These are phyloP conservation scores for Brachyrhaphis roseni DNA, from an alignment of 2,797 vertebrate species.

Conservation along the genomic window DNA sequence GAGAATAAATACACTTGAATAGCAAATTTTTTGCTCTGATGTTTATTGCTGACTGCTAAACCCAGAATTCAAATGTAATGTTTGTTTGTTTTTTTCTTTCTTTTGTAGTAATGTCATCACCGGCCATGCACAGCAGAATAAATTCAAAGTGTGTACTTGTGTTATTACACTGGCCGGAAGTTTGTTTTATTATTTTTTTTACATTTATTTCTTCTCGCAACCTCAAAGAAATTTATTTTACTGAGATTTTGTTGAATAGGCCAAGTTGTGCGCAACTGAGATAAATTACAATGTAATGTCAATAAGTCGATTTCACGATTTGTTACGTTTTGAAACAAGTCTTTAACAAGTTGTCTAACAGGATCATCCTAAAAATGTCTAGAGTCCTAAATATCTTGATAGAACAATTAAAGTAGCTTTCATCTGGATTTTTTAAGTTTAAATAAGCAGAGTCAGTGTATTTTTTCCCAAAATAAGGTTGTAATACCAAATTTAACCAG, in stretches of 20 bases:
- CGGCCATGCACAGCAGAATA: conserved; percentile 38
- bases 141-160: conserved; percentile 40
- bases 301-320: background rate
- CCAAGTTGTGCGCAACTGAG: background rate
- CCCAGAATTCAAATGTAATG: conserved; percentile 27
- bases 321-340: background rate
- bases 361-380: background rate
- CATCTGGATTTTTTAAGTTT: background rate
- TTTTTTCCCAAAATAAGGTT: conserved; percentile 1
- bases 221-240: background rate
- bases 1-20: conserved; percentile 39
- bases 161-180: background rate
- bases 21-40: conserved; percentile 9
- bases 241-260: background rate
- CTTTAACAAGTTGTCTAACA: background rate
- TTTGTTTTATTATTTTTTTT: background rate
- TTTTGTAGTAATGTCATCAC: conserved; percentile 37
- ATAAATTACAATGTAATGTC: background rate
- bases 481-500: conserved; percentile 13
- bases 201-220: background rate
- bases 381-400: background rate
- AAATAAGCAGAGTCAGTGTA: background rate
- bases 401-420: background rate
- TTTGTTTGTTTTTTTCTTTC: conserved; percentile 12
- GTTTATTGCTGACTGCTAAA: conserved; percentile 29